Evolutionary conservation across 2,797 vertebrate genomes (phyloP), one percentile per base, ranked within the genome.

Genomic region (Pristis pectinata): DNA sequence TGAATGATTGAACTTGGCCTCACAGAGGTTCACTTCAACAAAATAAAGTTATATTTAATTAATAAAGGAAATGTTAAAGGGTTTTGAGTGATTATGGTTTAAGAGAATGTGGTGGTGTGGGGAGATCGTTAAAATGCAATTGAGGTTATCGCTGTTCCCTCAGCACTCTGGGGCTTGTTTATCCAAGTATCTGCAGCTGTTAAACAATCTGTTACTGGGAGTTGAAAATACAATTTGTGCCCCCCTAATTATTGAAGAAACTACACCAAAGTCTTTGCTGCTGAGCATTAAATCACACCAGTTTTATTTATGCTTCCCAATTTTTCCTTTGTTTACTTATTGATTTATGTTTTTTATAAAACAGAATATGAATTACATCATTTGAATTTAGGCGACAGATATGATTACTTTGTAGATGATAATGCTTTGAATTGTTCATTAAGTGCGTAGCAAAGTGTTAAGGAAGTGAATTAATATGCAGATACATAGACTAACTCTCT

Each of bases 151-250:
- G 49, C 92, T 76, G 92, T n/a, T 94, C 92, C 92, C 92, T 94
- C 49, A 76, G 92, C 70, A 94, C 44, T 53, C 70, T 53, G 13
- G 70, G 92, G 92, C 70, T 94, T 94, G 70, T 94, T 94, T 94
- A 94, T 72, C 92, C 92, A 94, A 94, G 44, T 94, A 74, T 94
- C 92, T 94, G 64, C 92, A 94, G 92, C 92, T 94, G 92, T 74
- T 94, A 76, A 94, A 72, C 92, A 94, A 94, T 94, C 92, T 94
- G 92, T 94, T 94, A 76, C 92, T 94, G 92, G 70, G 92, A 94
- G 27, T 74, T 34, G 83, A 61, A 74, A 94, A 94, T 74, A 94
- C 70, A 76, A 74, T 49, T 94, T 6, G 67, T 74, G 92, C 67
- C 70, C 41, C 70, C 70, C 92, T 76, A 94, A 76, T 53, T 56